Percentiles rank a stretch among this genome's conserved stretches.
These are phyloP conservation scores for Ecdyonurus torrentis DNA, from an alignment of 2,888 invertebrate genomes.

Conservation along the genomic window DNA sequence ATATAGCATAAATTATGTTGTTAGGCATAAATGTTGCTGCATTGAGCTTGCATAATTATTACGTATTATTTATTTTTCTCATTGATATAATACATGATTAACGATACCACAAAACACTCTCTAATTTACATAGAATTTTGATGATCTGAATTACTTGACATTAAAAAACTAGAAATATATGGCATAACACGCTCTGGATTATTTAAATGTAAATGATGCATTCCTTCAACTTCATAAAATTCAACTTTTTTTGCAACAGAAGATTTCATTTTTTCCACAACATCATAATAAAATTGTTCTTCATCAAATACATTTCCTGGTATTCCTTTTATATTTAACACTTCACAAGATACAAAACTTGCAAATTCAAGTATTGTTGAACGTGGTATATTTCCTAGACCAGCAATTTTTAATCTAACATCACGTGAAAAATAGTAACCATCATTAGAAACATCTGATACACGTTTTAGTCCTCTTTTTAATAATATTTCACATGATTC, in stretches of 20 bases:
- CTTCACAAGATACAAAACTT: conserved; percentile 39
- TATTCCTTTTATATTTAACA: conserved; percentile 36
- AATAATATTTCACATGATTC: conserved; percentile 31
- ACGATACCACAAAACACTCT: too few relatives aligned
- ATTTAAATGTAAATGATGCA: conserved; percentile 58
- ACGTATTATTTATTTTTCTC: too few relatives aligned
- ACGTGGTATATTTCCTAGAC: conserved; percentile 32
- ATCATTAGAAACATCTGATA: conserved; percentile 26
- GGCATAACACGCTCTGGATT: conserved; percentile 40
- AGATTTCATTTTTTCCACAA: conserved; percentile 34
- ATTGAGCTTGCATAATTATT: too few relatives aligned
- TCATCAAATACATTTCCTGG: conserved; percentile 25
- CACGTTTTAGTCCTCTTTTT: conserved; percentile 26
- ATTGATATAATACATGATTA: too few relatives aligned
- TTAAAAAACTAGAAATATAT: too few relatives aligned
- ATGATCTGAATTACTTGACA: too few relatives aligned
- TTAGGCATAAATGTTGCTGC: too few relatives aligned
- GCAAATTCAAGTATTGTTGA: conserved; percentile 32
- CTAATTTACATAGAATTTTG: too few relatives aligned
- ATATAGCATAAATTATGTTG: too few relatives aligned
- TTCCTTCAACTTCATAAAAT: conserved; percentile 42
- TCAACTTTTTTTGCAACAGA: conserved; percentile 38
- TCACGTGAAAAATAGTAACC: conserved; percentile 48
- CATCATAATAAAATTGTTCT: conserved; percentile 25
- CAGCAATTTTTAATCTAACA: conserved; percentile 37